These are phyloP conservation scores for Lutjanus erythropterus DNA, from an alignment of 2,113 vertebrate species.

Conservation along the genomic window DNA sequence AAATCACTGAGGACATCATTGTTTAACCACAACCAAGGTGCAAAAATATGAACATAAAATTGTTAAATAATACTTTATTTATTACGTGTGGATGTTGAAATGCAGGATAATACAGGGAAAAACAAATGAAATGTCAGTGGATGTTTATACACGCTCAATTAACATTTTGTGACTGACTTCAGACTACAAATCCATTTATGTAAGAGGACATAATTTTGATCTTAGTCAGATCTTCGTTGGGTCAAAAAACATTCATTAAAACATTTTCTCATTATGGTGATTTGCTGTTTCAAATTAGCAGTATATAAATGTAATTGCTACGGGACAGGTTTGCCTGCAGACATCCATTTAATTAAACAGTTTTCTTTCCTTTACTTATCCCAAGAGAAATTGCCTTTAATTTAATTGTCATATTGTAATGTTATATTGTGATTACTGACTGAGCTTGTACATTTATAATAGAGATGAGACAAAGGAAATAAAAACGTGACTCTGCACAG, in stretches of 20 bases:
- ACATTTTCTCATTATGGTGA: conserved; percentile 11
- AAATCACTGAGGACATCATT: no score
- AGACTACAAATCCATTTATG: background rate
- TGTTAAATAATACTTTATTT: background rate
- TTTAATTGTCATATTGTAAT: background rate
- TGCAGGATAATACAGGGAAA: background rate
- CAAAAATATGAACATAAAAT: background rate
- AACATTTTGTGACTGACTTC: background rate
- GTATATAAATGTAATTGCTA: conserved; percentile 2
- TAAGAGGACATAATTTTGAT: background rate
- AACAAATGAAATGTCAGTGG: background rate
- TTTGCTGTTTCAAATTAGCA: background rate
- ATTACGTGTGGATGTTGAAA: no score
- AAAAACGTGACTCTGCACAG: background rate
- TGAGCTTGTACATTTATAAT: background rate
- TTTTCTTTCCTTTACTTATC: background rate
- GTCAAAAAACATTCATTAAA: background rate
- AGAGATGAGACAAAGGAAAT: background rate
- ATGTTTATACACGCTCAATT: background rate
- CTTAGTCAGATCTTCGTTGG: background rate
- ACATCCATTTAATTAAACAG: background rate
- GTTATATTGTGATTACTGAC: background rate
- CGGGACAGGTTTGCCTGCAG: background rate
- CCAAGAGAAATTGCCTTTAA: conserved; percentile 1
- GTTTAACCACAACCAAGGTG: background rate